Conservation (phyloP, 2,797 vertebrate species). For the Betta splendens region DNA sequence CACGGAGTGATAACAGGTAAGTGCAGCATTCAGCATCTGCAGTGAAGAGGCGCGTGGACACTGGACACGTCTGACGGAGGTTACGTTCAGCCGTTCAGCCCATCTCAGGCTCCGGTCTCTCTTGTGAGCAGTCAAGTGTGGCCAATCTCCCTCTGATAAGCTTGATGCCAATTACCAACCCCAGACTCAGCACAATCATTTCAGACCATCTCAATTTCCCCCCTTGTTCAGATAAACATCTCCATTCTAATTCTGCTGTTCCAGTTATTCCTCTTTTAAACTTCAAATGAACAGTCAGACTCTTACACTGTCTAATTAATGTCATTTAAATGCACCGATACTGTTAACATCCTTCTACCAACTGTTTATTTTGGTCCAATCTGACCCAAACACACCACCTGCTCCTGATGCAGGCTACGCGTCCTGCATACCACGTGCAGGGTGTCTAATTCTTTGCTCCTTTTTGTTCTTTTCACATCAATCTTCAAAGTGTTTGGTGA, state of each 20-base stretch:
- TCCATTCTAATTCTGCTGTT: conserved; percentile 52
- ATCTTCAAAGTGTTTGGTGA: conserved; percentile 57
- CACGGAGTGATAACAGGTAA: conserved; percentile 6
- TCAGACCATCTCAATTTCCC: conserved; percentile 54
- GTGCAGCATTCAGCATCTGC: conserved; percentile 4
- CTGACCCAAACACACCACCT: background rate
- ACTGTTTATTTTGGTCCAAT: background rate
- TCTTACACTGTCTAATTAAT: conserved; percentile 26
- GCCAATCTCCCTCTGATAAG: conserved; percentile 61
- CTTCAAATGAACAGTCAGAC: conserved; percentile 32
- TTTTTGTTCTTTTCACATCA: conserved; percentile 40
- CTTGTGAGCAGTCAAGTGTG: conserved; percentile 58
- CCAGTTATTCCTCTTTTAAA: conserved; percentile 28
- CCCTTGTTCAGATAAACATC: conserved; percentile 69
- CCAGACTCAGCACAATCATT: conserved; percentile 65
- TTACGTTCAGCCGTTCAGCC: conserved; percentile 31
- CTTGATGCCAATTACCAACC: conserved; percentile 59
- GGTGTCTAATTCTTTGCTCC: conserved; percentile 9
- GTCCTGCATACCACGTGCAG: background rate
- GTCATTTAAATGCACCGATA: conserved; percentile 13
- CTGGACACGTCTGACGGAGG: conserved; percentile 24
- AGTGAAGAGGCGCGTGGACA: conserved; percentile 27
- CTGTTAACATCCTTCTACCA: conserved; percentile 1
- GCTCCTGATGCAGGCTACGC: background rate
- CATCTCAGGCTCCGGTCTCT: conserved; percentile 39